Conservation (phyloP, 2,888 invertebrate species). For the Apantesis nais region DNA sequence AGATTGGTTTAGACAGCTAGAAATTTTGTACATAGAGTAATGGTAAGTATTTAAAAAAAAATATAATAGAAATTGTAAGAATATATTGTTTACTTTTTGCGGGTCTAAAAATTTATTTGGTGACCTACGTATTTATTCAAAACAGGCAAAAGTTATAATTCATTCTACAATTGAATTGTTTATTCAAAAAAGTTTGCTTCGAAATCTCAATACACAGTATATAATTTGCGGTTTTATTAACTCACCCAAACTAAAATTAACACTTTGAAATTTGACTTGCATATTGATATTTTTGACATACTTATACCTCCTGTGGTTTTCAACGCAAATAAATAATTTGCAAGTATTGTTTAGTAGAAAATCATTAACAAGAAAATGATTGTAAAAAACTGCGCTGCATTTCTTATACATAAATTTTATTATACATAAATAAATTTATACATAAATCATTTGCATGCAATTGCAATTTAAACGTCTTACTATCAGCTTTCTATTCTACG, state of each 20-base stretch:
- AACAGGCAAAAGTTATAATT: neutral
- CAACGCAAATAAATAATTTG: neutral
- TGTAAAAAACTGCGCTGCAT: neutral
- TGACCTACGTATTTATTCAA: too few species aligned
- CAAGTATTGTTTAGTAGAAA: too few species aligned
- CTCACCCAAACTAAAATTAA: slow-evolving; percentile 1
- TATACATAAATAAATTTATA: too few species aligned
- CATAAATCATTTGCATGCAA: too few species aligned
- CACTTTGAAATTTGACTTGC: neutral
- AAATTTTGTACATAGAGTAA: too few species aligned
- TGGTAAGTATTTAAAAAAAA: too few species aligned
- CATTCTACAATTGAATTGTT: neutral
- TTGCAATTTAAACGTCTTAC: neutral
- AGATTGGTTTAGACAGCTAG: too few species aligned
- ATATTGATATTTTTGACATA: neutral
- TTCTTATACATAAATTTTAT: neutral
- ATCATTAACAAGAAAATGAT: neutral
- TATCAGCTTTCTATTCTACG: neutral
- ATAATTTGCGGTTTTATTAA: neutral
- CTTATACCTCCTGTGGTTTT: neutral
- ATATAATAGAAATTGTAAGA: too few species aligned
- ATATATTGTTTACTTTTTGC: too few species aligned
- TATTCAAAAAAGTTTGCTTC: neutral
- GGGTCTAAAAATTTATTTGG: too few species aligned
- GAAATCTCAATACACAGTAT: slow-evolving; percentile 1